Evolutionary conservation across 2,113 vertebrate genomes (phyloP).

Genomic region (Cariama cristata): DNA sequence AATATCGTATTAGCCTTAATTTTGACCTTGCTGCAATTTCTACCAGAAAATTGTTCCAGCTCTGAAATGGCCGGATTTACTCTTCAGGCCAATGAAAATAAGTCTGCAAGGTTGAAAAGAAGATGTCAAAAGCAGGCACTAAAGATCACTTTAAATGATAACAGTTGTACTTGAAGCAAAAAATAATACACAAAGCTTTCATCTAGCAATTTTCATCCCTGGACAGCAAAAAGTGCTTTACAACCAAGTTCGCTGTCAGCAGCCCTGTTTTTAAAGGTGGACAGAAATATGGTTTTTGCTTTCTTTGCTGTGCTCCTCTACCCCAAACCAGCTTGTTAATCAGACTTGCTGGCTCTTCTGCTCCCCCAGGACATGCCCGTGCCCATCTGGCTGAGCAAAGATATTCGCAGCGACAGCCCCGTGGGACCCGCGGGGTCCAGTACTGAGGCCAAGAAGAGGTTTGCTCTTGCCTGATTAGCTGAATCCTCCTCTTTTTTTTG

Average conservation of each 20-base stretch:
- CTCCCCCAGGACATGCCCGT: background rate
- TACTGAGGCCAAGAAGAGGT: background rate
- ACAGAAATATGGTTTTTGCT: background rate
- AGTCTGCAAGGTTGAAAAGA: constrained; percentile 27
- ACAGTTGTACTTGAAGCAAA: constrained; percentile 4
- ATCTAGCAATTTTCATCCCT: constrained; percentile 12
- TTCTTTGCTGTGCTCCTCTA: background rate
- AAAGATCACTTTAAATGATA: constrained; percentile 46
- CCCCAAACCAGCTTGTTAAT: background rate
- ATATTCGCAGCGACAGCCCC: fast-evolving
- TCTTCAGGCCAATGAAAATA: constrained; percentile 12
- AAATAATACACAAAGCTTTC: constrained; percentile 27
- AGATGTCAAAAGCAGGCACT: constrained; percentile 33
- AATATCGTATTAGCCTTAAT: background rate
- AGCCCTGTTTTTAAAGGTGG: background rate
- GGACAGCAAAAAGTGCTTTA: constrained; percentile 4
- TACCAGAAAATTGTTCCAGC: background rate
- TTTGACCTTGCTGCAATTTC: constrained; percentile 2
- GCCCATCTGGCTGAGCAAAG: background rate
- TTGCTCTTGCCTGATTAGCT: background rate
- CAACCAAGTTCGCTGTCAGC: background rate
- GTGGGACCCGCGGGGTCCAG: fast-evolving
- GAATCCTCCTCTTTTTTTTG: background rate
- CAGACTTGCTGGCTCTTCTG: background rate
- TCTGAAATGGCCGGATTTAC: background rate